Percentiles rank a stretch among this genome's conserved stretches.
Conservation (phyloP, 1,140 invertebrate genomes). For the Rhyzopertha dominica region DNA sequence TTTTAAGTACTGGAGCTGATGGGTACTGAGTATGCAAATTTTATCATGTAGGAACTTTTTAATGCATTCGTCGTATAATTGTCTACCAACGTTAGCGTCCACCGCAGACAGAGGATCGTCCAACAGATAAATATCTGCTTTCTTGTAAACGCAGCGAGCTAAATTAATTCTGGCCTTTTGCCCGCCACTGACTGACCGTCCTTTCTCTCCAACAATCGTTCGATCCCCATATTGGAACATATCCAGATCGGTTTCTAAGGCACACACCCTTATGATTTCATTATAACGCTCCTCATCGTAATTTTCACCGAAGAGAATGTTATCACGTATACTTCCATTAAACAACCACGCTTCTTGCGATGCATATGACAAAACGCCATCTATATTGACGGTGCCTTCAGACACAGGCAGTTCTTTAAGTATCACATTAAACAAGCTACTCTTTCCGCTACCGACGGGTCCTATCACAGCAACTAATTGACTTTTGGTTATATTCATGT, state of each 20-base stretch:
- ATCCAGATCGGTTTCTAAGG: conserved; percentile 65
- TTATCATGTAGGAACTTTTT: conserved; percentile 55
- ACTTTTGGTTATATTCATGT: conserved; percentile 26
- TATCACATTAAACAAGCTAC: conserved; percentile 65
- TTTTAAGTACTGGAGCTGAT: conserved; percentile 68
- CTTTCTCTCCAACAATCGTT: conserved; percentile 78
- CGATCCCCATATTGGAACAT: conserved; percentile 65
- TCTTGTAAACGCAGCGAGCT: conserved; percentile 53
- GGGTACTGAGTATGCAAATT: conserved; percentile 68
- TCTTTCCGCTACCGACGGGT: conserved; percentile 79
- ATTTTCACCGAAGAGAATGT: conserved; percentile 58
- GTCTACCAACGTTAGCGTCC: conserved; percentile 57
- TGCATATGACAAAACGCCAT: conserved; percentile 72
- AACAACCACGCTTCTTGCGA: conserved; percentile 78
- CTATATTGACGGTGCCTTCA: conserved; percentile 57
- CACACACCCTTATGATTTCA: conserved; percentile 58
- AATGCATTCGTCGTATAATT: conserved; percentile 59
- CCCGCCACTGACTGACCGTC: conserved; percentile 67
- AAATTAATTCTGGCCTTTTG: conserved; percentile 76
- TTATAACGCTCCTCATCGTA: conserved; percentile 54
- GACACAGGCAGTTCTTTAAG: conserved; percentile 65
- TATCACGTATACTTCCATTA: conserved; percentile 54
- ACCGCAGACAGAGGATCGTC: conserved; percentile 67
- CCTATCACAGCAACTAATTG: conserved; percentile 73
- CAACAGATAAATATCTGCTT: conserved; percentile 63